Evolutionary conservation across 92 coral and sea anemone genomes (phyloP).

Genomic region (Porites evermanni): DNA sequence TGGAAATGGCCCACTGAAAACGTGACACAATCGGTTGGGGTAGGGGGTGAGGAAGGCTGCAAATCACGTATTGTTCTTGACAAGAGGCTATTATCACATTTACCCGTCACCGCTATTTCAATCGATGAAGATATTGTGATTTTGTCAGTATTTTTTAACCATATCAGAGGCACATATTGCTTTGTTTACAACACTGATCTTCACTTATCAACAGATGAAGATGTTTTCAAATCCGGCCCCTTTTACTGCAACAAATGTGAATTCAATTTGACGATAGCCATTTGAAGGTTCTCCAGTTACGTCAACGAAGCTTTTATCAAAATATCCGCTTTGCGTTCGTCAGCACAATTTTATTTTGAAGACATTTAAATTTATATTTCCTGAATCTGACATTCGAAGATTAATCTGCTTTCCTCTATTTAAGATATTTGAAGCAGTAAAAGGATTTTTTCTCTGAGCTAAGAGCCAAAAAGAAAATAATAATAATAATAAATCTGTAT

Average conservation of each 20-base stretch:
- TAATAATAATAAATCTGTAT: no score
- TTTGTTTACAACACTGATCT: not conserved
- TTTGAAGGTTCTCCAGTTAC: not conserved
- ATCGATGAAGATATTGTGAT: no score
- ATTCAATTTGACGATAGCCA: not conserved
- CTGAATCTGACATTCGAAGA: not conserved
- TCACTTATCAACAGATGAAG: not conserved
- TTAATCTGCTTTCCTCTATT: not conserved
- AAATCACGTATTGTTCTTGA: no score
- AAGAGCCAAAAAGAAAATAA: no score
- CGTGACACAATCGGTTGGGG: no score
- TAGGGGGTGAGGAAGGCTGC: no score
- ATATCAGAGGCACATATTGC: not conserved
- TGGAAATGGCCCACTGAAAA: no score
- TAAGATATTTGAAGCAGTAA: not conserved
- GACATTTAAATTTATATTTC: not conserved
- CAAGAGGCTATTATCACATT: no score
- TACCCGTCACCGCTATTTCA: no score
- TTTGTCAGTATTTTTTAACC: no score
- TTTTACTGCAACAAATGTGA: not conserved
- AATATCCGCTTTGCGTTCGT: not conserved
- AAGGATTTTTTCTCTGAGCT: not conserved
- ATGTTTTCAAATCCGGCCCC: not conserved
- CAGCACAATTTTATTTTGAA: not conserved
- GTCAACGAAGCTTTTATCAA: not conserved